Evolutionary conservation across 2,797 vertebrate genomes (phyloP).

Genomic region (Esox masquinongy): DNA sequence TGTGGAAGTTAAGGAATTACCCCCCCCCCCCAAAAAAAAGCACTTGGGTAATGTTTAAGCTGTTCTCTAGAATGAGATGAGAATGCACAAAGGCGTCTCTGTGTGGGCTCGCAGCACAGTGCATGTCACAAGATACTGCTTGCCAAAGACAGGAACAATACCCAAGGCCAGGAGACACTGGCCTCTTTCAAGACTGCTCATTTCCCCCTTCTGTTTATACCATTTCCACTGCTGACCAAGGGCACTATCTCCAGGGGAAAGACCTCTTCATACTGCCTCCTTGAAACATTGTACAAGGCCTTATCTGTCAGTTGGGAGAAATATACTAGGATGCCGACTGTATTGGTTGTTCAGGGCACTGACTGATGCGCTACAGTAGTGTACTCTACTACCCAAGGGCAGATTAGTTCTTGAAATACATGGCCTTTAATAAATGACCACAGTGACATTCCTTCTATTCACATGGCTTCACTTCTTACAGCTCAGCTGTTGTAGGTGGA

Average conservation of each 20-base stretch:
- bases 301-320: constrained; percentile 59
- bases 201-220: constrained; percentile 64
- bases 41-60: constrained; percentile 63
- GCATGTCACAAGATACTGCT: constrained; percentile 76
- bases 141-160: constrained; percentile 70
- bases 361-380: constrained; percentile 21
- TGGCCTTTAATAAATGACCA: constrained; percentile 21
- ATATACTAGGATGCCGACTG: constrained; percentile 44
- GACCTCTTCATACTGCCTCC: constrained; percentile 40
- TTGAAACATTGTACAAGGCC: constrained; percentile 50
- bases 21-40: constrained; percentile 4
- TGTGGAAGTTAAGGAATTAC: constrained; percentile 48
- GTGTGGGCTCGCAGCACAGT: constrained; percentile 61
- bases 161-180: constrained; percentile 66
- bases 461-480: not conserved
- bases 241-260: constrained; percentile 55
- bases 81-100: constrained; percentile 73
- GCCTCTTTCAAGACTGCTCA: constrained; percentile 65
- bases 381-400: not conserved
- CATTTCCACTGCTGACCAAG: constrained; percentile 69
- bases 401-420: constrained; percentile 1
- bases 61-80: constrained; percentile 60
- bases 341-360: constrained; percentile 37
- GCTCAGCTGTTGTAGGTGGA: not conserved
- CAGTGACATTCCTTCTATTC: constrained; percentile 14